A percentile compares a stretch with the other conserved stretches of the same genome.
These are phyloP conservation scores for Balaeniceps rex DNA, from an alignment of 2,113 vertebrate species.

Conservation along the genomic window DNA sequence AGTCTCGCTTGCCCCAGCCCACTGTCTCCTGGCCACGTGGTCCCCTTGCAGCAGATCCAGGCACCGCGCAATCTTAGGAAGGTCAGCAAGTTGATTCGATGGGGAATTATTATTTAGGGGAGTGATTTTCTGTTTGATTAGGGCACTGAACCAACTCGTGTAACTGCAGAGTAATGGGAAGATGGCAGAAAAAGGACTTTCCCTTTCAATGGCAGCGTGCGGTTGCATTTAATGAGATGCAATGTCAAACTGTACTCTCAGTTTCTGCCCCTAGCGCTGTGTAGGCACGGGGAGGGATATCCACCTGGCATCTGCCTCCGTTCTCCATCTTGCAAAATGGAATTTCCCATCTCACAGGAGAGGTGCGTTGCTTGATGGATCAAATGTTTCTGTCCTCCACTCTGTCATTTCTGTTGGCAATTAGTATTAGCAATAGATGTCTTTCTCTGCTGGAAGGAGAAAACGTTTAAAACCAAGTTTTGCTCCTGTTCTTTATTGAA, in stretches of 20 bases:
- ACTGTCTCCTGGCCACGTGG: accelerated
- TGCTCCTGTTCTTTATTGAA: neutral
- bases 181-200: neutral
- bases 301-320: neutral
- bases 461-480: neutral
- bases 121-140: neutral
- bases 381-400: neutral
- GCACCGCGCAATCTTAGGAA: accelerated
- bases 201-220: neutral
- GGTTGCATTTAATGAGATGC: neutral
- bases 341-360: neutral
- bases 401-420: neutral
- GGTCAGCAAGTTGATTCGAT: neutral
- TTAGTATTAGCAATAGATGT: neutral
- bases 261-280: neutral
- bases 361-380: neutral
- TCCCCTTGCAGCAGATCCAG: neutral
- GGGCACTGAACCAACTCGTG: neutral
- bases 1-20: neutral
- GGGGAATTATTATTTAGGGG: neutral
- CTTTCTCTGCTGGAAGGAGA: neutral
- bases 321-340: neutral
- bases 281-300: neutral
- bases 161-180: neutral
- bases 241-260: neutral